Evolutionary conservation across 2,888 invertebrate species (phyloP).

Genomic region (Torymus tubicola): DNA sequence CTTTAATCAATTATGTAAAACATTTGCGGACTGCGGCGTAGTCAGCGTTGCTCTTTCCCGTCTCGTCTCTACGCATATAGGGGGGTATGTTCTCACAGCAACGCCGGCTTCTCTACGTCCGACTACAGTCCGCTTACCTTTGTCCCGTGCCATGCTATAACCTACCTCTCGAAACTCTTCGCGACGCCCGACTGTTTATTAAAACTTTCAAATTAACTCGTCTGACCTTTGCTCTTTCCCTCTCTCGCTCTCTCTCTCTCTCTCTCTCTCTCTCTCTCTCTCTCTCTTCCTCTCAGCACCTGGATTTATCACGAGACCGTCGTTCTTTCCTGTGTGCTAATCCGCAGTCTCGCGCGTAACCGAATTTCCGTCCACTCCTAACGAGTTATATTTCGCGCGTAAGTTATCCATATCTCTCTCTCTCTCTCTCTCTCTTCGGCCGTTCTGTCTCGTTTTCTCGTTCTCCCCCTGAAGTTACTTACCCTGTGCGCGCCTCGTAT

Average conservation of each 20-base stretch:
- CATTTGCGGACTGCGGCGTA: slow-evolving; percentile 64
- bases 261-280: no score
- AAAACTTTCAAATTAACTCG: slow-evolving; percentile 70
- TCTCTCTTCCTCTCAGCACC: background rate
- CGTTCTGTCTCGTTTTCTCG: background rate
- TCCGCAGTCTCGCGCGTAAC: no score
- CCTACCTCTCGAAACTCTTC: background rate
- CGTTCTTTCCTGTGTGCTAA: no score
- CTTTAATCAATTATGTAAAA: slow-evolving; percentile 76
- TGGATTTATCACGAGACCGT: no score
- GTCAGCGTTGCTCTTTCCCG: slow-evolving; percentile 20
- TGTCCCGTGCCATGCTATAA: background rate
- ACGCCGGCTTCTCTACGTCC: slow-evolving; percentile 10
- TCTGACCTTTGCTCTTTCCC: background rate
- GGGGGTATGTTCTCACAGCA: no score
- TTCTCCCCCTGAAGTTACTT: background rate
- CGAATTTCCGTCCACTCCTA: no score
- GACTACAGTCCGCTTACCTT: slow-evolving; percentile 30
- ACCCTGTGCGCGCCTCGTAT: background rate
- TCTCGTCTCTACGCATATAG: no score
- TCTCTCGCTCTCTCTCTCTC: background rate
- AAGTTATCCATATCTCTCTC: background rate
- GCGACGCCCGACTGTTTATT: slow-evolving; percentile 65
- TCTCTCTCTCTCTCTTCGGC: background rate
- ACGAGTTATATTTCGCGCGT: no score